These are phyloP conservation scores for Corbicula japonica DNA, from an alignment of 2,888 invertebrate genomes.

Conservation along the genomic window DNA sequence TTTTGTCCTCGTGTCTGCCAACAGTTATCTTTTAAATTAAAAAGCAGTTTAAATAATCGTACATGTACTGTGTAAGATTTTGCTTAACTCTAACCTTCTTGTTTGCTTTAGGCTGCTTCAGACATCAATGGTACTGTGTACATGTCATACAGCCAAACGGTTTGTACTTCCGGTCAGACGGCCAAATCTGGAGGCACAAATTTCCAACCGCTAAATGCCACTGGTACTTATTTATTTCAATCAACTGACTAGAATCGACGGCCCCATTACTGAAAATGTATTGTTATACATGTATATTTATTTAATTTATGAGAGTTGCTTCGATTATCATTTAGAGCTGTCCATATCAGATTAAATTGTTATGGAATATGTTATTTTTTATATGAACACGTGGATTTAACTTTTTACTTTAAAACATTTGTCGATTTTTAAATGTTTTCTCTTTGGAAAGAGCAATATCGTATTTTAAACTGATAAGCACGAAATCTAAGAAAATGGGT, in stretches of 20 bases:
- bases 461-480: background rate
- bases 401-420: background rate
- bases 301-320: background rate
- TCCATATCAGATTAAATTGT: too few species aligned
- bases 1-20: too few species aligned
- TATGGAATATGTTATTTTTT: too few species aligned
- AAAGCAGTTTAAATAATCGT: background rate
- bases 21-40: too few species aligned
- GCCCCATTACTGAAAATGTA: too few species aligned
- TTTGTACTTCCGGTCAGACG: conserved; percentile 25
- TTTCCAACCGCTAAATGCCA: conserved; percentile 28
- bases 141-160: conserved; percentile 20
- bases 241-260: too few species aligned
- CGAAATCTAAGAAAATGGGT: too few species aligned
- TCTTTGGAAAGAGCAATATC: too few species aligned
- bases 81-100: background rate
- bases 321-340: background rate
- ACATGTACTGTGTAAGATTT: conserved; percentile 1
- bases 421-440: background rate
- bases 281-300: background rate
- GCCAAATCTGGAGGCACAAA: conserved; percentile 21
- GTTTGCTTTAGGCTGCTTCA: conserved; percentile 23
- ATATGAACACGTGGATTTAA: background rate
- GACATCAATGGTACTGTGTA: conserved; percentile 17
- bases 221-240: too few species aligned